Evolutionary conservation across 2,113 vertebrate species (phyloP).

Genomic region (Hymenochirus boettgeri): DNA sequence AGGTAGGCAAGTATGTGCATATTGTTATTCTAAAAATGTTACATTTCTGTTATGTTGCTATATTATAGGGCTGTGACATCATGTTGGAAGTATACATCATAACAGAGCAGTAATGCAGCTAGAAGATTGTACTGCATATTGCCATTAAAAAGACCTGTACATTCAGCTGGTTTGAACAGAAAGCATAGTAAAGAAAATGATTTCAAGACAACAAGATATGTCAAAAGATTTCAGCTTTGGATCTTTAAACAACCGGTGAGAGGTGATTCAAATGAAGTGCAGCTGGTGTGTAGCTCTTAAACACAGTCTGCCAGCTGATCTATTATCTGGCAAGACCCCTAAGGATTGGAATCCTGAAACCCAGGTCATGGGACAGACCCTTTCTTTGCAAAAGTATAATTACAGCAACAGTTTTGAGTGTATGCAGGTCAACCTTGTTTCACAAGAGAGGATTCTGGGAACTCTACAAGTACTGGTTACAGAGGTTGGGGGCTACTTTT

Average conservation of each 20-base stretch:
- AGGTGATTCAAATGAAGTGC: conserved; percentile 10
- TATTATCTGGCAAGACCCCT: not conserved
- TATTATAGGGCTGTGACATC: no score
- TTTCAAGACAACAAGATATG: conserved; percentile 37
- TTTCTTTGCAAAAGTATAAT: conserved; percentile 23
- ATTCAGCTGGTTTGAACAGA: conserved; percentile 15
- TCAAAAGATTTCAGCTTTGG: conserved; percentile 20
- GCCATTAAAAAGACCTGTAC: conserved; percentile 4
- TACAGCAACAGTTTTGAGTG: conserved; percentile 12
- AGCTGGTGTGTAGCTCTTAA: not conserved
- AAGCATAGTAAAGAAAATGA: not conserved
- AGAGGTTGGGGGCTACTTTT: no score
- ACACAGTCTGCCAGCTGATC: conserved; percentile 8
- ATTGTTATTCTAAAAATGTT: no score
- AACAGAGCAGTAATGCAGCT: not conserved
- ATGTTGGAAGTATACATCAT: no score
- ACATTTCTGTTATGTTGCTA: no score
- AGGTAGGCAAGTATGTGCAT: no score
- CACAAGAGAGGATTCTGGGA: no score
- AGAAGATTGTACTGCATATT: not conserved
- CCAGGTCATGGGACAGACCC: not conserved
- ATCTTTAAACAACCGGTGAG: conserved; percentile 34
- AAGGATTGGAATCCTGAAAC: not conserved
- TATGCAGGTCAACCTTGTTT: conserved; percentile 7
- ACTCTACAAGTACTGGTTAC: no score